Conservation (phyloP, 2,113 vertebrate species). For the Prolemur simus region DNA sequence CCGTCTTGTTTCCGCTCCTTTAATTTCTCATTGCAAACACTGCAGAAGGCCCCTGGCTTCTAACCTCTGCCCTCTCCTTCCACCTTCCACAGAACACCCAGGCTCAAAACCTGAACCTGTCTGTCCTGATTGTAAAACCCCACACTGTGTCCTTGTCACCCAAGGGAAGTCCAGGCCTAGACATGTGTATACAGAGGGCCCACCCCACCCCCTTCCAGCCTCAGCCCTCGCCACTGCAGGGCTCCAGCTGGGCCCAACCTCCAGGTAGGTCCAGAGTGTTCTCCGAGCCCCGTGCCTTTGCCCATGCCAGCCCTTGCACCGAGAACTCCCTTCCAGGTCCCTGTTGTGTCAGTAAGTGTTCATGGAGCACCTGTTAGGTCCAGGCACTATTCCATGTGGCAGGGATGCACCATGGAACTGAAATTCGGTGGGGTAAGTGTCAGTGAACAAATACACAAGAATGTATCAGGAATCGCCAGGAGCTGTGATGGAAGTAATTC, state of each 20-base stretch:
- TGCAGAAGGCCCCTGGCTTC: neutral
- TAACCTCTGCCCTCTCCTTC: neutral
- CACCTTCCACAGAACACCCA: too few relatives aligned
- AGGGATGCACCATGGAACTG: neutral
- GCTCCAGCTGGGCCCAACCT: neutral
- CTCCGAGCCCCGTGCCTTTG: neutral
- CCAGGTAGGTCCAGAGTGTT: neutral
- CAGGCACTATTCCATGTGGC: neutral
- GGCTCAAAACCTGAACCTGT: neutral
- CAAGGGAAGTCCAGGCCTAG: neutral
- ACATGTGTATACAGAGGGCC: too few relatives aligned
- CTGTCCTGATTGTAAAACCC: neutral
- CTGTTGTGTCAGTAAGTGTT: neutral
- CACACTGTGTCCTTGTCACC: neutral
- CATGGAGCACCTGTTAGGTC: neutral
- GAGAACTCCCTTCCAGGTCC: neutral
- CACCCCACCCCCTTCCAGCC: neutral
- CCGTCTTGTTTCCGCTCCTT: neutral
- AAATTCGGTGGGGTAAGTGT: too few relatives aligned
- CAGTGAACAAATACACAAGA: neutral
- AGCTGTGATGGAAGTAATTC: neutral
- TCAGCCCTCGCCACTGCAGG: neutral
- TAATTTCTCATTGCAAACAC: neutral
- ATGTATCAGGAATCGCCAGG: neutral
- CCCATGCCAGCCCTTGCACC: too few relatives aligned